A percentile compares a stretch with the other conserved stretches of the same genome.
These are phyloP conservation scores for Arothron firmamentum DNA, from an alignment of 2,113 vertebrate species.

Conservation along the genomic window DNA sequence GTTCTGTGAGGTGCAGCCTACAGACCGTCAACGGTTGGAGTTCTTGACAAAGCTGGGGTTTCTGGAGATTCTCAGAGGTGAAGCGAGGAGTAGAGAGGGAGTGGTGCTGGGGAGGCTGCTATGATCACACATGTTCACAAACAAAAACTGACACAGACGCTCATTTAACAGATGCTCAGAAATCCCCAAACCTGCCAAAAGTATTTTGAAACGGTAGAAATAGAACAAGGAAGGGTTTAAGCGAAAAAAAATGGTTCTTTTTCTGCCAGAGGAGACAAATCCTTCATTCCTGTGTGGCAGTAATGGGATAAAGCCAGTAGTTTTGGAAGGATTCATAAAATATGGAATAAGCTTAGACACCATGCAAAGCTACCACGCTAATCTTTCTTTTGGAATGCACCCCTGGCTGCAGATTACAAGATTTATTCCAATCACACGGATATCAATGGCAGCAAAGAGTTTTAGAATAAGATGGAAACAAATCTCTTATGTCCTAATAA, in stretches of 20 bases:
- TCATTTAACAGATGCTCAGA: conserved; percentile 19
- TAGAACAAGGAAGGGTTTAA: neutral
- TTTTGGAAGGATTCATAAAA: conserved; percentile 33
- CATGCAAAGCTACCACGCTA: conserved; percentile 16
- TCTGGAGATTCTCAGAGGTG: conserved; percentile 78
- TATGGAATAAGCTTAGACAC: conserved; percentile 14
- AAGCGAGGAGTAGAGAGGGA: conserved; percentile 64
- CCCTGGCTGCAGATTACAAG: conserved; percentile 8
- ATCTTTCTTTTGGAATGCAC: conserved; percentile 11
- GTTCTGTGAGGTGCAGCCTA: conserved; percentile 80
- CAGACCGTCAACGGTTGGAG: conserved; percentile 76
- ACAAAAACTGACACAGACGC: neutral
- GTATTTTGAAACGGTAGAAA: neutral
- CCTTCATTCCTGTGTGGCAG: conserved; percentile 22
- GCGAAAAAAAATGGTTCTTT: conserved; percentile 2
- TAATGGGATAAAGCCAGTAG: conserved; percentile 24
- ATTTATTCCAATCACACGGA: conserved; percentile 5
- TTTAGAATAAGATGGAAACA: conserved; percentile 8
- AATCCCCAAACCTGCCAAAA: conserved; percentile 1
- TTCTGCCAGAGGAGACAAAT: conserved; percentile 8
- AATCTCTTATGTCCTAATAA: neutral
- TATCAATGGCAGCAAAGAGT: neutral
- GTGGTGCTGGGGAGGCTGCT: conserved; percentile 80
- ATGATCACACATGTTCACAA: conserved; percentile 39
- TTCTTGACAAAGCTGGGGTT: conserved; percentile 83